phyloP scores from a whole-genome alignment of 2,888 invertebrate genomes.

The Ryuthela nishihirai region DNA sequence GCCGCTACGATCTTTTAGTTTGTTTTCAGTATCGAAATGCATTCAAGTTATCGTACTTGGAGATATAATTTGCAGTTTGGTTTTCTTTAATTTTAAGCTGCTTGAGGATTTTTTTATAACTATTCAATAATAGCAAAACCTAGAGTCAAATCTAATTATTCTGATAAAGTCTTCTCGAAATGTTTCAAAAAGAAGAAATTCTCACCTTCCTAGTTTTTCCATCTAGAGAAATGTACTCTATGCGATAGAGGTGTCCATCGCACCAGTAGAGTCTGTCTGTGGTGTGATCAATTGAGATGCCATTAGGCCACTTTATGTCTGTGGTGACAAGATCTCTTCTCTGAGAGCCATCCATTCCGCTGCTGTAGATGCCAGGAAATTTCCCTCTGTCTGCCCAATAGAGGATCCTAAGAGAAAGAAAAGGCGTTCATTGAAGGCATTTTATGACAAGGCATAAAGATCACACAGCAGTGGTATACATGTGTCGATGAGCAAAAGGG shows the following conservation, averaged over 20 bases:
- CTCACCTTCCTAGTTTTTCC: conserved; percentile 58
- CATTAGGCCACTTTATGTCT: conserved; percentile 75
- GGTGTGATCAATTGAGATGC: conserved; percentile 75
- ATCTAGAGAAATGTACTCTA: conserved; percentile 70
- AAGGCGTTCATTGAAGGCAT: neutral
- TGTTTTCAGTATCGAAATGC: no score
- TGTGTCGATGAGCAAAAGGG: no score
- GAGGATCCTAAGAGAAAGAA: conserved; percentile 62
- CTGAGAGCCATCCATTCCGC: conserved; percentile 79
- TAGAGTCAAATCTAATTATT: conserved; percentile 28
- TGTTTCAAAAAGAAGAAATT: neutral
- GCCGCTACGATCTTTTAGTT: no score
- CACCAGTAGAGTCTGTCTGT: conserved; percentile 81
- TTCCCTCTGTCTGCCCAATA: conserved; percentile 90
- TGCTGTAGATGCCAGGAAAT: conserved; percentile 66
- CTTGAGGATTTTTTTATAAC: no score
- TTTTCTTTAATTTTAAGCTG: no score
- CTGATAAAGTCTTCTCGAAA: neutral
- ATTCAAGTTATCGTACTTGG: no score
- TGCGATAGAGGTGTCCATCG: conserved; percentile 67
- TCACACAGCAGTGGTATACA: no score
- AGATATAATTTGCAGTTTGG: no score
- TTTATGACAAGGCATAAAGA: no score
- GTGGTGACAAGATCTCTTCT: conserved; percentile 60
- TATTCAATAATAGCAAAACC: no score